A percentile compares a stretch with the other conserved stretches of the same genome.
Conservation (phyloP, 2,797 vertebrate genomes). For the Epinephelus coioides region DNA sequence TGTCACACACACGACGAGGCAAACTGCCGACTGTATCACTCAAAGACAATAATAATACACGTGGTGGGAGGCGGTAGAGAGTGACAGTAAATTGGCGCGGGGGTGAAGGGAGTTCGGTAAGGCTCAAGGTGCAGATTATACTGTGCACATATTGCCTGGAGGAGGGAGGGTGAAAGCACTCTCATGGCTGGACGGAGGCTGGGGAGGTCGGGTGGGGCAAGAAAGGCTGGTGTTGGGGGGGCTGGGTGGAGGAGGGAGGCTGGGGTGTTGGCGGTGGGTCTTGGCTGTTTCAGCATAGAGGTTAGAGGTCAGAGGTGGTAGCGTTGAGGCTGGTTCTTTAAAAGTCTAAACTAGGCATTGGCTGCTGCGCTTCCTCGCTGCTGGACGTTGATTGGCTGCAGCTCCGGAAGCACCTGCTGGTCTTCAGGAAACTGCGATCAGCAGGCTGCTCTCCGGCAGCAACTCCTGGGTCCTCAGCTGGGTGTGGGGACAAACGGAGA, state of each 20-base stretch:
- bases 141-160: slow-evolving; percentile 61
- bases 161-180: slow-evolving; percentile 46
- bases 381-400: slow-evolving; percentile 57
- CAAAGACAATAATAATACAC: slow-evolving; percentile 66
- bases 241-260: neutral
- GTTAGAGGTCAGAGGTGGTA: slow-evolving; percentile 75
- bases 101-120: slow-evolving; percentile 50
- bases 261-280: slow-evolving; percentile 7
- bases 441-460: slow-evolving; percentile 71
- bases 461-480: slow-evolving; percentile 88
- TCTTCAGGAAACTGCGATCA: slow-evolving; percentile 82
- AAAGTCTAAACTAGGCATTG: slow-evolving; percentile 75
- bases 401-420: slow-evolving; percentile 57
- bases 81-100: slow-evolving; percentile 1
- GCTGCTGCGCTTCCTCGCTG: slow-evolving; percentile 71
- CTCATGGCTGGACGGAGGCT: slow-evolving; percentile 34
- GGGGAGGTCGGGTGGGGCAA: slow-evolving; percentile 6
- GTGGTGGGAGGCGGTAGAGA: slow-evolving; percentile 7
- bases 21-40: slow-evolving; percentile 74
- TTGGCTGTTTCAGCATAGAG: slow-evolving; percentile 73
- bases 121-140: slow-evolving; percentile 71
- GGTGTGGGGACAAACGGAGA: slow-evolving; percentile 2
- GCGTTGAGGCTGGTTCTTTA: slow-evolving; percentile 77
- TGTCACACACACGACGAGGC: slow-evolving; percentile 74
- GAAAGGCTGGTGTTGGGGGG: slow-evolving; percentile 41